Percentiles rank a stretch among this genome's conserved stretches.
Conservation (phyloP, 2,888 invertebrate genomes). For the Rhamnusium bicolor region DNA sequence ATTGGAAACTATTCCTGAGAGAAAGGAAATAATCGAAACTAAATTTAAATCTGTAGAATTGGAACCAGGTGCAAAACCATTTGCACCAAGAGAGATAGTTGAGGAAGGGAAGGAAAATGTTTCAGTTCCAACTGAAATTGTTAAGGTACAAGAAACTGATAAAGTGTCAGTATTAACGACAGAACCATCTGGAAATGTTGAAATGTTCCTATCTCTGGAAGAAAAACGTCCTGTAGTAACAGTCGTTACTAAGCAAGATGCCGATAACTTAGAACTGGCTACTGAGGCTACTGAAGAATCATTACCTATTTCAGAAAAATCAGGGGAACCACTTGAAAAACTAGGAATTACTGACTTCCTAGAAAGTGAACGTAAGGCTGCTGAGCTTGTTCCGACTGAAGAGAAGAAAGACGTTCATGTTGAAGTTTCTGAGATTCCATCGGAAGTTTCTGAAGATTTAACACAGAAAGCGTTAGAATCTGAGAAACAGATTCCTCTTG, state of each 20-base stretch:
- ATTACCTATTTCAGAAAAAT: constrained; percentile 10
- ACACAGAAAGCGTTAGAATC: background rate
- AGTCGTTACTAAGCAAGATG: constrained; percentile 7
- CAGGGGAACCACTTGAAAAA: constrained; percentile 3
- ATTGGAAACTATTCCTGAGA: background rate
- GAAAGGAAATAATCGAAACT: background rate
- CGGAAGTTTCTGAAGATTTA: background rate
- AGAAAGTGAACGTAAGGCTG: constrained; percentile 45
- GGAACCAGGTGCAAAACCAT: background rate
- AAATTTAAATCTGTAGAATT: constrained; percentile 6
- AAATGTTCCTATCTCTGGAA: constrained; percentile 61
- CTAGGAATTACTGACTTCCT: constrained; percentile 46
- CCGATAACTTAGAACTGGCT: background rate
- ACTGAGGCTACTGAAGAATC: background rate
- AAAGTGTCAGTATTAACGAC: constrained; percentile 44
- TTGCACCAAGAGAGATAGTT: background rate
- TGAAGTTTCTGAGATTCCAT: background rate
- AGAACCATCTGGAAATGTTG: constrained; percentile 65
- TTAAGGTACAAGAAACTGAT: constrained; percentile 41
- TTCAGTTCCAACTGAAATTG: background rate
- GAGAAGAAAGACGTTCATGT: constrained; percentile 21
- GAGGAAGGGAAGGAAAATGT: constrained; percentile 11
- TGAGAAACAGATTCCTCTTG: background rate
- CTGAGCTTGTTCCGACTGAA: constrained; percentile 12
- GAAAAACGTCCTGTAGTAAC: constrained; percentile 41